These are phyloP conservation scores for Sceloporus tristichus DNA, from an alignment of 2,113 vertebrate species.

Conservation along the genomic window DNA sequence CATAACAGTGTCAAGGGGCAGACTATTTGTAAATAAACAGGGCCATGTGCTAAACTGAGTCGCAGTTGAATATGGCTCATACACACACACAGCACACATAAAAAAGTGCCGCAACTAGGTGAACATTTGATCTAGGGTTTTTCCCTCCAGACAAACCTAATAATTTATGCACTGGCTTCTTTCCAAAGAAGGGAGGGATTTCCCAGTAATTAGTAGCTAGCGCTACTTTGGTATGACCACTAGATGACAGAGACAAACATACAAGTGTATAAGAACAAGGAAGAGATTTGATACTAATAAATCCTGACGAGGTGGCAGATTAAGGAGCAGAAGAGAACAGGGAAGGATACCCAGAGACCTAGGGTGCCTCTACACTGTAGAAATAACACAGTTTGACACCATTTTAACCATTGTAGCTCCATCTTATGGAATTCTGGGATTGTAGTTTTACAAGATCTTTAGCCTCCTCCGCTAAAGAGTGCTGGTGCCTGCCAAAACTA, in stretches of 20 bases:
- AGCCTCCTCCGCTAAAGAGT: too few relatives aligned
- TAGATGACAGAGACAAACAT: not conserved
- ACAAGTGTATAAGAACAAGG: not conserved
- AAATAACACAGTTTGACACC: too few relatives aligned
- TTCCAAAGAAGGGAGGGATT: not conserved
- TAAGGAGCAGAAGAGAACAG: not conserved
- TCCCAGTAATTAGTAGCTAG: not conserved
- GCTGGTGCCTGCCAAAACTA: too few relatives aligned
- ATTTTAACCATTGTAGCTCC: too few relatives aligned
- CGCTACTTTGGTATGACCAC: not conserved
- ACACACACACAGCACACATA: not conserved
- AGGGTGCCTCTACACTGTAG: too few relatives aligned
- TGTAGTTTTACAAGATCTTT: too few relatives aligned
- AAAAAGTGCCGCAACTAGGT: not conserved
- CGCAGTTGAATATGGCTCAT: not conserved
- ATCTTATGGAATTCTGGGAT: too few relatives aligned
- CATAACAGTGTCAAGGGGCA: conserved; percentile 3
- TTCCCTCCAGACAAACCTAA: not conserved
- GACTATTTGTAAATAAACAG: conserved; percentile 4
- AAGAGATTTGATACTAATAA: not conserved
- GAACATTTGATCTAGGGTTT: not conserved
- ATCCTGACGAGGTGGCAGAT: not conserved
- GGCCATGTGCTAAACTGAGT: not conserved
- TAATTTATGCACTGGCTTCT: not conserved
- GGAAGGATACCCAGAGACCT: not conserved